Conservation (phyloP, 2,797 vertebrate genomes). For the Lutjanus campechanus region DNA sequence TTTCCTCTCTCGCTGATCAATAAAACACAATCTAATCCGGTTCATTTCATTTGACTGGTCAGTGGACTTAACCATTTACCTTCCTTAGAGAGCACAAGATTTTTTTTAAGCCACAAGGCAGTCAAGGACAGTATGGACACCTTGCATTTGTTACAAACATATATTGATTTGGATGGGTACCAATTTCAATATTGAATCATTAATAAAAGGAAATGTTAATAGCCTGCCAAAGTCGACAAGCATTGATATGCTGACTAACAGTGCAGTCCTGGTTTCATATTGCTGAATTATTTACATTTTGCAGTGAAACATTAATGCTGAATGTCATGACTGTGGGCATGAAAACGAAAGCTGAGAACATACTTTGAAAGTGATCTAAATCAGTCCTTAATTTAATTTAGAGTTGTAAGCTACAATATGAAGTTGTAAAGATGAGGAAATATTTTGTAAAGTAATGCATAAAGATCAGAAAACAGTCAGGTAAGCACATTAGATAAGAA, state of each 20-base stretch:
- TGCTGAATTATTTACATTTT: constrained; percentile 65
- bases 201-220: constrained; percentile 68
- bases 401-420: not conserved
- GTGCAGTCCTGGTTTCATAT: constrained; percentile 46
- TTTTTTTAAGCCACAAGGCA: constrained; percentile 12
- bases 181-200: constrained; percentile 62
- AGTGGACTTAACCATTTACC: constrained; percentile 30
- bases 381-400: constrained; percentile 7
- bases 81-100: constrained; percentile 19
- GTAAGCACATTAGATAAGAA: constrained; percentile 36
- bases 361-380: constrained; percentile 23
- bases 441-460: constrained; percentile 33
- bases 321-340: constrained; percentile 55
- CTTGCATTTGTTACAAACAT: constrained; percentile 31
- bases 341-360: constrained; percentile 50
- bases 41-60: constrained; percentile 41
- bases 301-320: constrained; percentile 63
- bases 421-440: constrained; percentile 19
- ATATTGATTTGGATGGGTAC: constrained; percentile 62
- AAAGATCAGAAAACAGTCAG: constrained; percentile 40
- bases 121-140: constrained; percentile 8
- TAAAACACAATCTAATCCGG: constrained; percentile 36
- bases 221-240: constrained; percentile 48
- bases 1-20: constrained; percentile 46
- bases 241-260: constrained; percentile 52